phyloP scores from a whole-genome alignment of 2,888 invertebrate species.

The Meiosimyza decipiens region DNA sequence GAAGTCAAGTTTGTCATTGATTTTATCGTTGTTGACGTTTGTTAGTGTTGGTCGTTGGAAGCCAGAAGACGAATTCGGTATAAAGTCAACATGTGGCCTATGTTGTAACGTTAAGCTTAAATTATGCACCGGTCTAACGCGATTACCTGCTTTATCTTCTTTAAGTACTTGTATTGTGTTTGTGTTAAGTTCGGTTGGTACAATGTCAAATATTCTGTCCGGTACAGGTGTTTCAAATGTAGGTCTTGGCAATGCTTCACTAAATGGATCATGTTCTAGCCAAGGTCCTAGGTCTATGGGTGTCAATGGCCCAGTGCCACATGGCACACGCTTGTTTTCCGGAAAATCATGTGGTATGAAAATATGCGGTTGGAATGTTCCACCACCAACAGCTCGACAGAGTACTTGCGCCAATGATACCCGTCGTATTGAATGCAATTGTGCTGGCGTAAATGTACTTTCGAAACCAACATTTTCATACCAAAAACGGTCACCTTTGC shows the following conservation, averaged over 20 bases:
- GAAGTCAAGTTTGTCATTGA: constrained; percentile 74
- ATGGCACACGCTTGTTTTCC: constrained; percentile 60
- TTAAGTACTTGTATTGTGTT: constrained; percentile 44
- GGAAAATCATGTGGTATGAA: constrained; percentile 62
- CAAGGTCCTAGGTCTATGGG: constrained; percentile 64
- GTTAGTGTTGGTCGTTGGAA: constrained; percentile 50
- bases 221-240: constrained; percentile 39
- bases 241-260: constrained; percentile 36
- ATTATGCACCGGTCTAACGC: constrained; percentile 45
- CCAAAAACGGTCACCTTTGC: constrained; percentile 85
- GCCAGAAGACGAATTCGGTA: constrained; percentile 52
- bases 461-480: constrained; percentile 83
- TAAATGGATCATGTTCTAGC: constrained; percentile 65
- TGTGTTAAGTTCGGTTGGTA: constrained; percentile 36
- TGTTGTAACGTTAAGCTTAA: neutral
- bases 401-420: constrained; percentile 78
- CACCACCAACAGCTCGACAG: constrained; percentile 63
- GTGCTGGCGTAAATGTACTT: constrained; percentile 80
- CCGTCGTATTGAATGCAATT: constrained; percentile 78
- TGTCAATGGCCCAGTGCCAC: constrained; percentile 57
- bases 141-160: constrained; percentile 56
- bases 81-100: constrained; percentile 53
- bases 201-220: constrained; percentile 51
- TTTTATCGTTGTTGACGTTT: constrained; percentile 55
- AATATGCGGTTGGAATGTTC: constrained; percentile 66